Evolutionary conservation across 2,797 vertebrate genomes (phyloP).

Genomic region (Poecile montanus): DNA sequence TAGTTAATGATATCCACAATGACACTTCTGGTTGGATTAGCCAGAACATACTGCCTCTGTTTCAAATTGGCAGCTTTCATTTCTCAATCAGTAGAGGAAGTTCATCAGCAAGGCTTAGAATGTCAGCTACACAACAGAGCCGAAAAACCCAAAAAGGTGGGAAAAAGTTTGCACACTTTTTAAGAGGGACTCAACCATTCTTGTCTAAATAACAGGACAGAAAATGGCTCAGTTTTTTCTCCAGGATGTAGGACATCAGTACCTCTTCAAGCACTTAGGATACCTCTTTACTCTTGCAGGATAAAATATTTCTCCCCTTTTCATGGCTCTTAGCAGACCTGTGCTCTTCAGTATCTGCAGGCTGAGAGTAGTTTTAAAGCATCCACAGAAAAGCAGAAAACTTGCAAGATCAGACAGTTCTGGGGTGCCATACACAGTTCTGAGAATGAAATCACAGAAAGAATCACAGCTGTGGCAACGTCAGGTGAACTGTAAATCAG

Average conservation of each 20-base stretch:
- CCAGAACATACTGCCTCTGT: neutral
- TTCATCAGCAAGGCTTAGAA: neutral
- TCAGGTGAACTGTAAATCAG: neutral
- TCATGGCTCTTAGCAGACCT: neutral
- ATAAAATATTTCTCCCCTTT: neutral
- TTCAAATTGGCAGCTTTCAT: neutral
- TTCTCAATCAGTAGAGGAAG: neutral
- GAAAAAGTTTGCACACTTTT: neutral
- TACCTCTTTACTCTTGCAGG: neutral
- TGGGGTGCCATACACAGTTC: neutral
- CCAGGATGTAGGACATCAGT: neutral
- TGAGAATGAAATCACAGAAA: neutral
- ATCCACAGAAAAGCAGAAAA: neutral
- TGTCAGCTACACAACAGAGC: neutral
- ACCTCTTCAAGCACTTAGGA: neutral
- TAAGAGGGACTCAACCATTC: neutral
- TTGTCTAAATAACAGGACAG: neutral
- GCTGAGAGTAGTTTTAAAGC: neutral
- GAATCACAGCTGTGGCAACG: neutral
- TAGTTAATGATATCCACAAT: neutral
- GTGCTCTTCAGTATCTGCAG: neutral
- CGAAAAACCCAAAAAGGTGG: fast-evolving
- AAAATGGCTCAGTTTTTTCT: neutral
- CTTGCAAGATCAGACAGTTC: neutral
- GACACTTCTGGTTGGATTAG: neutral